Evolutionary conservation across 2,113 vertebrate genomes (phyloP).

Genomic region (Nannospalax galili): DNA sequence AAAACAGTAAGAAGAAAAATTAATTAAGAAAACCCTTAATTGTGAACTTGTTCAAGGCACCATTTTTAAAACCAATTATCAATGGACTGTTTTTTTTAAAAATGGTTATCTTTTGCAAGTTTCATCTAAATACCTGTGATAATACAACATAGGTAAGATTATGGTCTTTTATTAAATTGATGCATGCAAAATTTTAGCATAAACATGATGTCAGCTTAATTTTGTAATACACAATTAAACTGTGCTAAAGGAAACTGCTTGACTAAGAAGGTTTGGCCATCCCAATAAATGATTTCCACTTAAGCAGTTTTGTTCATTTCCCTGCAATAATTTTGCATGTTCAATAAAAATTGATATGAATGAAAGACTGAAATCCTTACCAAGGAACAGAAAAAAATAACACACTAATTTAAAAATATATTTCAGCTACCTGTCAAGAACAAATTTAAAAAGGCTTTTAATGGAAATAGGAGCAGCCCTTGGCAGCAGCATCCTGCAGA

Average conservation of each 20-base stretch:
- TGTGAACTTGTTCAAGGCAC: constrained; percentile 2
- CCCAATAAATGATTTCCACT: constrained; percentile 64
- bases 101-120: neutral
- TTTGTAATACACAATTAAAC: constrained; percentile 66
- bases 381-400: constrained; percentile 62
- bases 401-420: constrained; percentile 66
- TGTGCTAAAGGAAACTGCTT: constrained; percentile 54
- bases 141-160: neutral
- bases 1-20: neutral
- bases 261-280: constrained; percentile 70
- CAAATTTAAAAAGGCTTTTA: constrained; percentile 78
- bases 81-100: neutral
- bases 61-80: neutral
- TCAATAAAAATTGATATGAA: constrained; percentile 74
- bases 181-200: constrained; percentile 40
- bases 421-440: constrained; percentile 65
- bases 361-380: constrained; percentile 67
- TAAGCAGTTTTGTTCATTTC: constrained; percentile 66
- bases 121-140: constrained; percentile 8
- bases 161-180: constrained; percentile 6
- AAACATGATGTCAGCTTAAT: constrained; percentile 67
- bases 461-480: constrained; percentile 54
- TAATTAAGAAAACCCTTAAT: neutral
- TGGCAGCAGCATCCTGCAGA: neutral
- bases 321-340: constrained; percentile 61